These are phyloP conservation scores for Candoia aspera DNA, from an alignment of 2,113 vertebrate species.

Conservation along the genomic window DNA sequence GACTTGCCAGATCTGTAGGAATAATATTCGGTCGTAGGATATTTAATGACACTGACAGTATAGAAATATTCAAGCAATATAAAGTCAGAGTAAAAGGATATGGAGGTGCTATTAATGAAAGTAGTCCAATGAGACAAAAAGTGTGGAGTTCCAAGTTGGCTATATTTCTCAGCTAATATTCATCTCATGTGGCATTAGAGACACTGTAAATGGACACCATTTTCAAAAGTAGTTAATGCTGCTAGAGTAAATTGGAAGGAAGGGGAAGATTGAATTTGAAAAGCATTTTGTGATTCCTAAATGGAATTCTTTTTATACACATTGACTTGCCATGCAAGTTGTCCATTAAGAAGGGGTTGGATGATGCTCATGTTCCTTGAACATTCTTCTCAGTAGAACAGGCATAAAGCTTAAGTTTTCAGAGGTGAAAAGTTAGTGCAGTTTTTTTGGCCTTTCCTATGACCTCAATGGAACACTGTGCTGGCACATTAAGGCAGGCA, in stretches of 20 bases:
- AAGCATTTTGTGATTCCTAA: neutral
- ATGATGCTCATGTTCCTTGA: neutral
- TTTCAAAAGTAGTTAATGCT: neutral
- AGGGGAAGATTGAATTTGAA: neutral
- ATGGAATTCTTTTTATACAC: neutral
- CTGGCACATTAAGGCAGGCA: conserved; percentile 42
- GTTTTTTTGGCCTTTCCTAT: fast-evolving
- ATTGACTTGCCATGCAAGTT: neutral
- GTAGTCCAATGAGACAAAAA: neutral
- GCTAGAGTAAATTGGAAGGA: neutral
- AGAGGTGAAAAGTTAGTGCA: conserved; percentile 26
- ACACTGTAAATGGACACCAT: neutral
- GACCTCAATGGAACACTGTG: conserved; percentile 16
- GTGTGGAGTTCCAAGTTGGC: neutral
- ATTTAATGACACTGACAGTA: neutral
- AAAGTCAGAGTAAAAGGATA: neutral
- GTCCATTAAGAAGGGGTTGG: neutral
- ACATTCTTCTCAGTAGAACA: neutral
- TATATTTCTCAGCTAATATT: neutral
- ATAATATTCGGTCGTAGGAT: neutral
- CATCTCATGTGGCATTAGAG: neutral
- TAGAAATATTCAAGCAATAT: neutral
- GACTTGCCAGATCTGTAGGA: neutral
- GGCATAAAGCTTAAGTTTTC: conserved; percentile 6
- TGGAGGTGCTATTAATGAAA: neutral